Evolutionary conservation across 1,140 invertebrate species (phyloP).

Genomic region (Matsumurasca onukii): DNA sequence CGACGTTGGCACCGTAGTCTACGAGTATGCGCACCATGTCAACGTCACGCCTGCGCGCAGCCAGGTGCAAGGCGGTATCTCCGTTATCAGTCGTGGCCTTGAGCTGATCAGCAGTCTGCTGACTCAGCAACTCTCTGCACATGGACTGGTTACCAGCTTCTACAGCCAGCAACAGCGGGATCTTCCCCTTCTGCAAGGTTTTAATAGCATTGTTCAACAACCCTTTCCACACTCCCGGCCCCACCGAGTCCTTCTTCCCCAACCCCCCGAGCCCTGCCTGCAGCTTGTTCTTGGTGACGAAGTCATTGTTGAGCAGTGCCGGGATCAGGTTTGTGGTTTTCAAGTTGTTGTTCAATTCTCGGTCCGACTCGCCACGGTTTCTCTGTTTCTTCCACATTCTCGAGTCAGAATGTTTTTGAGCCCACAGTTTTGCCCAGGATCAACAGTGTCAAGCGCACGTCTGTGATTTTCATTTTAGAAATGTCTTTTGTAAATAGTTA

Average conservation of each 20-base stretch:
- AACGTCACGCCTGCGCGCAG: slow-evolving; percentile 82
- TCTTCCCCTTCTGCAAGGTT: slow-evolving; percentile 79
- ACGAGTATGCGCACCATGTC: slow-evolving; percentile 90
- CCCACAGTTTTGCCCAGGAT: slow-evolving; percentile 9
- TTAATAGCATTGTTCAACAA: slow-evolving; percentile 34
- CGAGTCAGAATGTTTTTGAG: not conserved
- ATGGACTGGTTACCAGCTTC: slow-evolving; percentile 92
- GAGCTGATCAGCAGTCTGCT: slow-evolving; percentile 78
- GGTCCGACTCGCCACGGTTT: not conserved
- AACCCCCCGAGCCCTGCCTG: slow-evolving; percentile 47
- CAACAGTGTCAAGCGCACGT: not conserved
- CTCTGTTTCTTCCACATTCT: slow-evolving; percentile 13
- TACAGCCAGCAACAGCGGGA: slow-evolving; percentile 89
- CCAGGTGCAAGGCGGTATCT: slow-evolving; percentile 90
- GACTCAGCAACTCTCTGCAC: slow-evolving; percentile 83
- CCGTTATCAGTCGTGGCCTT: slow-evolving; percentile 71
- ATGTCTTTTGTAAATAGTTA: not conserved
- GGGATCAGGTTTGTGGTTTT: slow-evolving; percentile 15
- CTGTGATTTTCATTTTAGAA: not conserved
- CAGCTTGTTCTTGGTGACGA: slow-evolving; percentile 56
- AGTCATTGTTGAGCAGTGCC: slow-evolving; percentile 42
- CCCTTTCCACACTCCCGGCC: slow-evolving; percentile 28
- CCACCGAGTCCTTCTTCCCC: slow-evolving; percentile 10
- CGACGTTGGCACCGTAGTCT: slow-evolving; percentile 88
- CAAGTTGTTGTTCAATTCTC: not conserved